Base-by-base conservation (phyloP, 2,113 vertebrate genomes). In the Xyrauchen texanus region DNA sequence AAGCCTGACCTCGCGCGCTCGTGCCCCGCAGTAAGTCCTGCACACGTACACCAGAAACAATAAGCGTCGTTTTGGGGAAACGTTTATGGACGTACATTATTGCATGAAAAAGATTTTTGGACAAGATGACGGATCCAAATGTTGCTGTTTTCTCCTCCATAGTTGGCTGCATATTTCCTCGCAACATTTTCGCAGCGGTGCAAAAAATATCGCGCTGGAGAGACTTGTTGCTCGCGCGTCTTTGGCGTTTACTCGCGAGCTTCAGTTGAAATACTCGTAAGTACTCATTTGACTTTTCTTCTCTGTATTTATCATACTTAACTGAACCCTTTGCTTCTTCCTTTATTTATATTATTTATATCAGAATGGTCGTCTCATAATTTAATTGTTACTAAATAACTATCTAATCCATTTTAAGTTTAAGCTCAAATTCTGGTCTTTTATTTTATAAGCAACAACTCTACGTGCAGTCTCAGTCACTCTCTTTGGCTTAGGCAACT, bases 131-230 rank as follows among this genome's bases (percentile, higher is more conserved):
- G 93, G 92, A 84, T 92, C 86, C 89, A 93, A 93, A 91, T 93
- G 91, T 88, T 90, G 84, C 90, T 92, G 88, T 94, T 91, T 89
- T 90, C 91, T 94, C 93, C 93, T 93, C 92, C 91, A 89, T 91
- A 94, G 94, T 94, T 90, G 93, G 88, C 91, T 94, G 95, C 94
- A 93, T 93, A 90, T 95, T 93, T 91, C 93, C 90, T 91, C 91
- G 95, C 94, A 95, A 94, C 93, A 90, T 95, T 96, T 95, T 93
- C 92, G 88, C 93, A 95, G 94, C 94, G 94, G 90, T 91, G 93
- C 95, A 93, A 91, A 94, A 94, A 91, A 79, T 90, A 88, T 92
- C 88, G 90, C 92, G 90, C 90, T 88, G 93, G 21, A 34, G 21
- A 94, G 94, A 96, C 95, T 95, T 94, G 94, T 96, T 96, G 94